Conservation (phyloP, 2,888 invertebrate genomes). For the Drosophila mayaguana region DNA sequence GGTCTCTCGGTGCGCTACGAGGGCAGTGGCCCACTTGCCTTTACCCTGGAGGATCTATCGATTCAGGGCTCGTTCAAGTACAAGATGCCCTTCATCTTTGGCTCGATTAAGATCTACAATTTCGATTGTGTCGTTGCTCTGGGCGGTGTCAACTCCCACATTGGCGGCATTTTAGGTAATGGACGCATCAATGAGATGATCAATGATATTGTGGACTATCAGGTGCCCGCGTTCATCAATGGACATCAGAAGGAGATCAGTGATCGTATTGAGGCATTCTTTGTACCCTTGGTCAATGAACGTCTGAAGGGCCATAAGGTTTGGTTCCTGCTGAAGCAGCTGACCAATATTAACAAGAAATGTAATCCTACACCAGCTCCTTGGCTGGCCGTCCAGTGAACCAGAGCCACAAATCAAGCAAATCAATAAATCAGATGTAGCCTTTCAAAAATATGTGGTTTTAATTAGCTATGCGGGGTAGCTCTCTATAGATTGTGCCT, state of each 20-base stretch:
- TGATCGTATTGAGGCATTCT: conserved; percentile 52
- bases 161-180: conserved; percentile 80
- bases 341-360: conserved; percentile 30
- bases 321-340: conserved; percentile 69
- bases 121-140: conserved; percentile 70
- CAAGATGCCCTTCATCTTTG: conserved; percentile 80
- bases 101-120: conserved; percentile 81
- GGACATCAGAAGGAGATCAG: conserved; percentile 74
- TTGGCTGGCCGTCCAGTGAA: conserved; percentile 62
- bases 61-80: conserved; percentile 82
- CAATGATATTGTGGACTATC: conserved; percentile 73
- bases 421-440: conserved; percentile 41
- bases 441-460: conserved; percentile 27
- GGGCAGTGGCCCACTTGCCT: conserved; percentile 74
- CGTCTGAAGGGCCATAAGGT: conserved; percentile 78
- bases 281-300: conserved; percentile 75
- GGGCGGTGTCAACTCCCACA: conserved; percentile 74
- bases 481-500: conserved; percentile 23
- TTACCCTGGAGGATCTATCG: conserved; percentile 73
- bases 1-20: conserved; percentile 78
- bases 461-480: conserved; percentile 37
- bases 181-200: conserved; percentile 71
- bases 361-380: conserved; percentile 79
- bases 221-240: conserved; percentile 73
- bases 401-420: background rate